These are phyloP conservation scores for Zaprionus vittiger DNA, from an alignment of 1,140 invertebrate species.

Conservation along the genomic window DNA sequence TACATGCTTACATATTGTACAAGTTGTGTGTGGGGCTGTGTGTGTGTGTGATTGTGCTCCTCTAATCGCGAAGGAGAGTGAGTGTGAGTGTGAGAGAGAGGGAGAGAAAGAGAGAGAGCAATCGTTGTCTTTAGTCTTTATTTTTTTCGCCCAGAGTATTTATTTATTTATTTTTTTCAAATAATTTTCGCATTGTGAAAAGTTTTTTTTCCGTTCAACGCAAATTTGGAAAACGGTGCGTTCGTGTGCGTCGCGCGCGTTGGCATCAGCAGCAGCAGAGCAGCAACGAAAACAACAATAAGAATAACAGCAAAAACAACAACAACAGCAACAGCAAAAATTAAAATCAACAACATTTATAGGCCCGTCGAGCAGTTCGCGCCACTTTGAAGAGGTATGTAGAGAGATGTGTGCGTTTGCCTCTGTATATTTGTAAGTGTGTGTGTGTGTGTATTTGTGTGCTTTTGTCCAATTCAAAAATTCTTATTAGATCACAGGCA, in stretches of 20 bases:
- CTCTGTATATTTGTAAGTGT: slow-evolving; percentile 23
- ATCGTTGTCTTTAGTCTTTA: slow-evolving; percentile 45
- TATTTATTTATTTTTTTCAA: slow-evolving; percentile 57
- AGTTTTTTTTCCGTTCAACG: slow-evolving; percentile 46
- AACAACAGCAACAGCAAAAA: slow-evolving; percentile 27
- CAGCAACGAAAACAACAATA: slow-evolving; percentile 6
- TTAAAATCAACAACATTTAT: slow-evolving; percentile 56
- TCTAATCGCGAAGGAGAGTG: slow-evolving; percentile 47
- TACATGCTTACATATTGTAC: slow-evolving; percentile 22
- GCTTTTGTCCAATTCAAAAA: slow-evolving; percentile 5
- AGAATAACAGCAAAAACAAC: slow-evolving; percentile 36
- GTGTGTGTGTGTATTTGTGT: slow-evolving; percentile 37
- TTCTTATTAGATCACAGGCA: slow-evolving; percentile 12
- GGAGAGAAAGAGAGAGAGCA: slow-evolving; percentile 27
- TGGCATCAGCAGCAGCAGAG: slow-evolving; percentile 51
- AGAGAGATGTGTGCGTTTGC: slow-evolving; percentile 20
- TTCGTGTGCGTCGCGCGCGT: slow-evolving; percentile 40
- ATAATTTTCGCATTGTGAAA: slow-evolving; percentile 68
- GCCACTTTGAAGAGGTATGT: slow-evolving; percentile 70
- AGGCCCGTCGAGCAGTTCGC: slow-evolving; percentile 67
- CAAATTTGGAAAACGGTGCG: slow-evolving; percentile 44
- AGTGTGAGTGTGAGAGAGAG: slow-evolving; percentile 23
- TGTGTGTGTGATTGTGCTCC: slow-evolving; percentile 10
- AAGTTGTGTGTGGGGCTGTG: slow-evolving; percentile 4
- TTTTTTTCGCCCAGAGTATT: slow-evolving; percentile 50